Percentiles rank a stretch among this genome's conserved stretches.
phyloP scores from a whole-genome alignment of 2,113 vertebrate genomes.

The Anthoscopus minutus region DNA sequence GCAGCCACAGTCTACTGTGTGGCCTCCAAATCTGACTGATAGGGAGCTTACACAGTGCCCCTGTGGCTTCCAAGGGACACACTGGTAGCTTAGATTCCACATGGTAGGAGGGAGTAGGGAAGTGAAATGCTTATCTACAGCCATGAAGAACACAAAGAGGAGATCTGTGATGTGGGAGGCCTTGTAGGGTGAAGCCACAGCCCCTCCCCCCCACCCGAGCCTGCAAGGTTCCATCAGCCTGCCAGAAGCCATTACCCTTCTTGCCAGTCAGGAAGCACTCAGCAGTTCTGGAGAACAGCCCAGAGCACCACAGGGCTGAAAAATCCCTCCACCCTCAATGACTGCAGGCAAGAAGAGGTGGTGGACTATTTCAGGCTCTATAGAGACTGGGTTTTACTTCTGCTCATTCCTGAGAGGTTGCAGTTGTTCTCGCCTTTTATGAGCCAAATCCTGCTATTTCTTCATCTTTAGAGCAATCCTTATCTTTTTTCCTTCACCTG shows the following conservation, averaged over 20 bases:
- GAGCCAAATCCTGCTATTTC: not conserved
- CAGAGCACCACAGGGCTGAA: not conserved
- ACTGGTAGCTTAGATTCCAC: not conserved
- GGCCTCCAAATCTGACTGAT: not conserved
- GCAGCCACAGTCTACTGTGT: not conserved
- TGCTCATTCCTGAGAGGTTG: not conserved
- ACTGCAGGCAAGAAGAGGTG: not conserved
- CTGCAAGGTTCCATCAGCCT: not conserved
- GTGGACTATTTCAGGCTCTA: not conserved
- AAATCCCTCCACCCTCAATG: rapidly evolving
- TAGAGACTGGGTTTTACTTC: not conserved
- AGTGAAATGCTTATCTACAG: not conserved
- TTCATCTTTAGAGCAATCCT: not conserved
- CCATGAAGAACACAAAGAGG: not conserved
- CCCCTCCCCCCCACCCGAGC: not conserved
- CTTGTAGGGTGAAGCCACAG: not conserved
- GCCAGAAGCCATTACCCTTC: not conserved
- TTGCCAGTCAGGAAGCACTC: not conserved
- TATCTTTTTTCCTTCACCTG: not conserved
- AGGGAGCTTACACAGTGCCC: not conserved
- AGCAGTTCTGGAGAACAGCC: not conserved
- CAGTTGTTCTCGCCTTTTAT: not conserved
- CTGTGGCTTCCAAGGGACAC: not conserved
- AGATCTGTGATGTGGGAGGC: not conserved
- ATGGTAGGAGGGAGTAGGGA: not conserved